These are phyloP conservation scores for Lemur catta DNA, from an alignment of 2,797 vertebrate genomes.

Conservation along the genomic window DNA sequence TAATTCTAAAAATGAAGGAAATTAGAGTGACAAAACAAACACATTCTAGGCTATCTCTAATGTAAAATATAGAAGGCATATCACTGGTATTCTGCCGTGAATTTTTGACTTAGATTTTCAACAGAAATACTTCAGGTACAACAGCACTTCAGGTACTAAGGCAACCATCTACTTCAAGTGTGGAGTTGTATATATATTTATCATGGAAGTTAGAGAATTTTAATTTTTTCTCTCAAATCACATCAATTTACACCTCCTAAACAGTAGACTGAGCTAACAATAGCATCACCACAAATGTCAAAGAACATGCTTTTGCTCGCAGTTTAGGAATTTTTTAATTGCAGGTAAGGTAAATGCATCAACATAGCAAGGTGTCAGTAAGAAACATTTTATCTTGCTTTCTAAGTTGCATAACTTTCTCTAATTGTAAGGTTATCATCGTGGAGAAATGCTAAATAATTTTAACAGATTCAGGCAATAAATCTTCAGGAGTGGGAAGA, in stretches of 20 bases:
- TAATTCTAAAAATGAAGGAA: slow-evolving; percentile 30
- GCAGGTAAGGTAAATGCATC: slow-evolving; percentile 1
- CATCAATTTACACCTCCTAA: neutral
- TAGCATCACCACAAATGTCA: neutral
- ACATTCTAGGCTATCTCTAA: neutral
- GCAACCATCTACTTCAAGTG: neutral
- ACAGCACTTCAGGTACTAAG: neutral
- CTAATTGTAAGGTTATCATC: neutral
- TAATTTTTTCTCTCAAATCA: neutral
- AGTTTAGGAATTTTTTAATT: slow-evolving; percentile 24
- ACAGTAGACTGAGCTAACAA: slow-evolving; percentile 19
- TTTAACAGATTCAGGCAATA: neutral
- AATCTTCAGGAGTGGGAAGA: neutral
- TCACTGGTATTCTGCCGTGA: neutral
- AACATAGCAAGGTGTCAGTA: neutral
- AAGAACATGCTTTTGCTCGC: neutral
- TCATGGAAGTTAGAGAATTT: neutral
- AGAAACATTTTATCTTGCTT: neutral
- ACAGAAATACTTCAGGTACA: neutral
- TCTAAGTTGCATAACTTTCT: slow-evolving; percentile 14
- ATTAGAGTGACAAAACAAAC: neutral
- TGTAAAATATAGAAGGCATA: neutral
- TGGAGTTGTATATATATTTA: neutral
- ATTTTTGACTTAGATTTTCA: slow-evolving; percentile 31
- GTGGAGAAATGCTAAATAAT: neutral